Evolutionary conservation across 2,113 vertebrate species (phyloP).

Genomic region (Haplochromis vanheusdeni): DNA sequence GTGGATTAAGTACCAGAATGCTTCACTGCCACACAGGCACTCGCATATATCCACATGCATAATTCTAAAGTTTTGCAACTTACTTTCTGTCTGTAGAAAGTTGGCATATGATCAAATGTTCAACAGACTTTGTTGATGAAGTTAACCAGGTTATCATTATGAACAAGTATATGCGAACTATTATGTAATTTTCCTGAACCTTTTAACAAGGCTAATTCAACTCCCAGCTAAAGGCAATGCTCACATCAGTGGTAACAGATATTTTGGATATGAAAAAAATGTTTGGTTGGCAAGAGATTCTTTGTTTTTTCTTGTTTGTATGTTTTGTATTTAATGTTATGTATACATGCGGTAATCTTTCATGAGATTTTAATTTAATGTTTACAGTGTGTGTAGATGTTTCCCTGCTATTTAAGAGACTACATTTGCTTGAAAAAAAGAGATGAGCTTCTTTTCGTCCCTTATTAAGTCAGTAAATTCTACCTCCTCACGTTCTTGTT

Average conservation of each 20-base stretch:
- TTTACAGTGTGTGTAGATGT: background rate
- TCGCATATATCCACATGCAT: background rate
- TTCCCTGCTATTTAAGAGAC: background rate
- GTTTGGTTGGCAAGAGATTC: background rate
- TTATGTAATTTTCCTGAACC: background rate
- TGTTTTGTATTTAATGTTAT: background rate
- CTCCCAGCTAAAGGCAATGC: rapidly evolving
- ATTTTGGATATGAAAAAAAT: background rate
- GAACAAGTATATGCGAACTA: rapidly evolving
- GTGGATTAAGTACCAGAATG: background rate
- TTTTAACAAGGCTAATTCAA: background rate
- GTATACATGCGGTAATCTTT: background rate
- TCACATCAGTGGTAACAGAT: background rate
- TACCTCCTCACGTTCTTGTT: background rate
- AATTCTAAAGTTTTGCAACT: background rate
- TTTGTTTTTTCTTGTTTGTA: background rate
- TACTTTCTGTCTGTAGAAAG: background rate
- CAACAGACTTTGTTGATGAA: background rate
- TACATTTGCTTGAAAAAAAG: background rate
- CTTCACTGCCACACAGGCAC: rapidly evolving
- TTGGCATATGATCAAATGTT: background rate
- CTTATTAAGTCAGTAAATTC: background rate
- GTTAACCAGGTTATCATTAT: background rate
- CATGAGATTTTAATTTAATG: background rate
- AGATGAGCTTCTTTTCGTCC: background rate